Conservation (phyloP, 2,113 vertebrate genomes). For the Turdus rufiventris region DNA sequence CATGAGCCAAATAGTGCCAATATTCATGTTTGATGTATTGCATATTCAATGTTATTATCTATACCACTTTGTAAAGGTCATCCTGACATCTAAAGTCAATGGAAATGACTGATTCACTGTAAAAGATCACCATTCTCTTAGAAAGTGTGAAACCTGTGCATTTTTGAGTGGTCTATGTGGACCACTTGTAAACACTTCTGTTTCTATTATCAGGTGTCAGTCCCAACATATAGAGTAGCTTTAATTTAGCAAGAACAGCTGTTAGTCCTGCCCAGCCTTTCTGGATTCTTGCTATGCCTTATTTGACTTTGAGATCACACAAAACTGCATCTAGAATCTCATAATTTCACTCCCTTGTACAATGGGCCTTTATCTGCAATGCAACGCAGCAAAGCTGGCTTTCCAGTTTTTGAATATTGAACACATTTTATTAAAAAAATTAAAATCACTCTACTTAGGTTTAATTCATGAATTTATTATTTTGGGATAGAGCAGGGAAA, state of each 20-base stretch:
- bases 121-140: neutral
- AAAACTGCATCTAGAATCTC: neutral
- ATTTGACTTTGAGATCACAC: constrained; percentile 37
- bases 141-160: neutral
- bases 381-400: neutral
- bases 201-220: constrained; percentile 29
- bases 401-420: neutral
- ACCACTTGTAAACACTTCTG: constrained; percentile 12
- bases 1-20: constrained; percentile 42
- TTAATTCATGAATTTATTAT: neutral
- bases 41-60: constrained; percentile 42
- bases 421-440: neutral
- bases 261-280: neutral
- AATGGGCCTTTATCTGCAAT: constrained; percentile 27
- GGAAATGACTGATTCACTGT: neutral
- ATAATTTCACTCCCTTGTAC: neutral
- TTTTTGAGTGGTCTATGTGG: neutral
- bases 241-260: constrained; percentile 18
- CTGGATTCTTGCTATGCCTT: constrained; percentile 4
- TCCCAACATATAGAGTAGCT: neutral
- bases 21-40: constrained; percentile 20
- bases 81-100: constrained; percentile 15
- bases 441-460: neutral
- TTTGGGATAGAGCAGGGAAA: neutral
- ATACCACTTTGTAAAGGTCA: constrained; percentile 38